phyloP scores from a whole-genome alignment of 2,113 vertebrate genomes.

The Suricata suricatta region DNA sequence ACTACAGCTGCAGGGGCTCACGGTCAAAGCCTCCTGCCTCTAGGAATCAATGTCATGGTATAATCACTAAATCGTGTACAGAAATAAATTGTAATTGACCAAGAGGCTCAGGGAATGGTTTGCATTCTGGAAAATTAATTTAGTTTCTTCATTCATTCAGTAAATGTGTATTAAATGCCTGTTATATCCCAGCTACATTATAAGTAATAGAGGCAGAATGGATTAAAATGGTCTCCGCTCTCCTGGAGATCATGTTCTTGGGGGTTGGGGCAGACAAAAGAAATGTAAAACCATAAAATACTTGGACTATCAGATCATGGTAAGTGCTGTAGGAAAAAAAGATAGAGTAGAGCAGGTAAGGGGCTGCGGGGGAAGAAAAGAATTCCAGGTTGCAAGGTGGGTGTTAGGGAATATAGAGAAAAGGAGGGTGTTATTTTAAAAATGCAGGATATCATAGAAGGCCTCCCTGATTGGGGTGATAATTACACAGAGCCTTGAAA shows the following conservation, averaged over 20 bases:
- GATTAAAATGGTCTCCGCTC: background rate
- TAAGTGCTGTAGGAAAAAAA: background rate
- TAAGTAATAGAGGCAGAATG: background rate
- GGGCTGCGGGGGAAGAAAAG: background rate
- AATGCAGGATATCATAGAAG: background rate
- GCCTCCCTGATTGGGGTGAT: too few species aligned
- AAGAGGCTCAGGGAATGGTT: background rate
- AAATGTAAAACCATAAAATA: background rate
- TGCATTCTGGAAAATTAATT: background rate
- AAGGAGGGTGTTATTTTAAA: background rate
- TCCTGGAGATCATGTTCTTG: background rate
- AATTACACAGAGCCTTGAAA: background rate
- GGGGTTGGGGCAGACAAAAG: background rate
- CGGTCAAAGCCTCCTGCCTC: background rate
- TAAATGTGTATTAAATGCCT: background rate
- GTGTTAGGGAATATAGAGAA: fast-evolving
- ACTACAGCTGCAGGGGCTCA: too few species aligned
- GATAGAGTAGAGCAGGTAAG: background rate
- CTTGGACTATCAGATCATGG: background rate
- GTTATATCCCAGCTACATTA: background rate
- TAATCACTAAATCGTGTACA: background rate
- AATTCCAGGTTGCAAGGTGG: background rate
- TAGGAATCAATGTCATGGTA: background rate
- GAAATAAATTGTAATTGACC: background rate
- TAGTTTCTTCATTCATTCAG: background rate